Percentiles rank a stretch among this genome's conserved stretches.
phyloP scores from a whole-genome alignment of 2,797 vertebrate species.

The Catamblyrhynchus diadema region DNA sequence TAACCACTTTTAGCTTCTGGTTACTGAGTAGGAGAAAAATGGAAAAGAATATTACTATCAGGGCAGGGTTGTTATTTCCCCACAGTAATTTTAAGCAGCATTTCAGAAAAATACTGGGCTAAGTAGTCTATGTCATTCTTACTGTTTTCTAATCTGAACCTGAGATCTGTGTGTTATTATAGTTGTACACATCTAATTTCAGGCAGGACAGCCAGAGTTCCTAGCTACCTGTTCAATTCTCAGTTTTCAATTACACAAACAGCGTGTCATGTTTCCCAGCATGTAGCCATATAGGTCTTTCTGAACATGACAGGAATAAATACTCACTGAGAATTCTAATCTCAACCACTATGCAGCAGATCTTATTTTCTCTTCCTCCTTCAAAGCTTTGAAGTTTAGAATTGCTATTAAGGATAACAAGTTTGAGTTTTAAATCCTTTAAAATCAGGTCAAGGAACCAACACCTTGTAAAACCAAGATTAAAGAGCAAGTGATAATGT shows the following conservation, averaged over 20 bases:
- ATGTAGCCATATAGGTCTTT: background rate
- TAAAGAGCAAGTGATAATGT: constrained; percentile 60
- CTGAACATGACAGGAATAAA: constrained; percentile 21
- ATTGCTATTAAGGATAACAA: constrained; percentile 23
- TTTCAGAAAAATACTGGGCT: background rate
- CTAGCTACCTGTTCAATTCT: background rate
- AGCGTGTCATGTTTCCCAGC: constrained; percentile 15
- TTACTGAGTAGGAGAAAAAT: background rate
- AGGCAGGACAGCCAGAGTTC: background rate
- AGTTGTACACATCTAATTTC: background rate
- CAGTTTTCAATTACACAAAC: constrained; percentile 36
- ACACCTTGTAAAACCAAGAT: constrained; percentile 59
- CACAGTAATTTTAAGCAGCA: background rate
- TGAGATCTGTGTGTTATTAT: background rate
- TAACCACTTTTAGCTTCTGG: background rate
- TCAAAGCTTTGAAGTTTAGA: constrained; percentile 14
- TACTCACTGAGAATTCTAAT: constrained; percentile 4
- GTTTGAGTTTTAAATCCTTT: constrained; percentile 52
- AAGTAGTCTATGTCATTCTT: background rate
- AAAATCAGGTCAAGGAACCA: constrained; percentile 56
- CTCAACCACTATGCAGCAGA: background rate
- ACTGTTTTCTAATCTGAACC: background rate
- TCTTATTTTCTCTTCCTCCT: background rate
- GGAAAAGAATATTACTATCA: background rate
- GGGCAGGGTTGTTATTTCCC: background rate